These are phyloP conservation scores for Dipodomys stephensi DNA, from an alignment of 2,113 vertebrate species.

Conservation along the genomic window DNA sequence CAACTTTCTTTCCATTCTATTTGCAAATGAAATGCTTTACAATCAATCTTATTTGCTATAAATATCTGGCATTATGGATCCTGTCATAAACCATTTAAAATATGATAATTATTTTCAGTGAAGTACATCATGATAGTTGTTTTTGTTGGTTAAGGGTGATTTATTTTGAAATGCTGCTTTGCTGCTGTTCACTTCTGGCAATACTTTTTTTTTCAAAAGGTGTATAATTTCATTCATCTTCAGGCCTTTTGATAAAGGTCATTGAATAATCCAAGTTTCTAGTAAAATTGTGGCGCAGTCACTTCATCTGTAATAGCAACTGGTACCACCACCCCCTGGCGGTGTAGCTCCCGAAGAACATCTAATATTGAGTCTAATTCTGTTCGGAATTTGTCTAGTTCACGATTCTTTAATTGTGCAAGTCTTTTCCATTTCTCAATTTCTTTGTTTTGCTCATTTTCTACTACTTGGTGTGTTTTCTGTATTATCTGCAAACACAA, in stretches of 20 bases:
- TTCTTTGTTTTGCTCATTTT: slow-evolving; percentile 86
- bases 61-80: not conserved
- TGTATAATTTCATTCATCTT: not conserved
- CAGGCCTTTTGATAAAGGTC: not conserved
- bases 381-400: slow-evolving; percentile 92
- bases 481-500: slow-evolving; percentile 88
- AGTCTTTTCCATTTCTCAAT: slow-evolving; percentile 90
- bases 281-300: slow-evolving; percentile 51
- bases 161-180: slow-evolving; percentile 51
- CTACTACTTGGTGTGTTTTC: slow-evolving; percentile 81
- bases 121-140: not conserved
- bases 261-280: not conserved
- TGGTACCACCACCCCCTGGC: slow-evolving; percentile 91
- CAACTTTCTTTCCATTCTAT: not conserved
- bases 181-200: not conserved
- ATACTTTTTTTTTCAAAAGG: not conserved
- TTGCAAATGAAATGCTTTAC: not conserved
- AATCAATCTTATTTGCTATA: not conserved
- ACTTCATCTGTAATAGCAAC: slow-evolving; percentile 63
- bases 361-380: slow-evolving; percentile 96
- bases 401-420: slow-evolving; percentile 91
- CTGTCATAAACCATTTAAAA: slow-evolving; percentile 26
- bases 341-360: slow-evolving; percentile 93
- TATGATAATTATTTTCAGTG: slow-evolving; percentile 14
- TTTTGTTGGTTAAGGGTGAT: not conserved